A percentile compares a stretch with the other conserved stretches of the same genome.
Evolutionary conservation across 2,888 invertebrate genomes (phyloP).

Genomic region (Oscheius sp.): DNA sequence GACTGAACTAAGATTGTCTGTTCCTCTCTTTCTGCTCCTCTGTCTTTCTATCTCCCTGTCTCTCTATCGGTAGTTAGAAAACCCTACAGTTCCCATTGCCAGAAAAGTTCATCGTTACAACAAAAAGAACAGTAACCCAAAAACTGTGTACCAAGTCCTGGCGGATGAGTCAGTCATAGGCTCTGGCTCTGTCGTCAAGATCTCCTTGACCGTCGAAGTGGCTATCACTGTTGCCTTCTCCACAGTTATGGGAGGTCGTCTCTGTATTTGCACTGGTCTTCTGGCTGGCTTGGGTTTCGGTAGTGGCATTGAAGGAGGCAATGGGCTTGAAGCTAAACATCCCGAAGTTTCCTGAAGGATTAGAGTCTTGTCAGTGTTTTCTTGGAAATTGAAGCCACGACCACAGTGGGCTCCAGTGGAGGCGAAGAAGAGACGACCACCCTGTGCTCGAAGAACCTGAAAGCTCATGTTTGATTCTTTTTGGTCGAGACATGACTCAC

Average conservation of each 20-base stretch:
- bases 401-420: conserved; percentile 59
- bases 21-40: not conserved
- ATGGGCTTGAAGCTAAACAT: no score
- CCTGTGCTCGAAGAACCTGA: conserved; percentile 46
- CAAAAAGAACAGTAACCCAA: not conserved
- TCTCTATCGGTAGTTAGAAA: not conserved
- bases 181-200: not conserved
- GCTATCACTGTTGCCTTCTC: not conserved
- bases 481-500: conserved; percentile 37
- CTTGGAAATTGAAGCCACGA: conserved; percentile 59
- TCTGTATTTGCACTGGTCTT: not conserved
- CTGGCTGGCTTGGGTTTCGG: conserved; percentile 7
- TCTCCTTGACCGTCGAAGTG: conserved; percentile 1
- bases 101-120: not conserved
- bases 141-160: not conserved
- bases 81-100: not conserved
- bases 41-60: not conserved
- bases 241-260: not conserved
- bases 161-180: not conserved
- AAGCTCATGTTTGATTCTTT: not conserved
- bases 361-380: conserved; percentile 51
- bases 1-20: no score
- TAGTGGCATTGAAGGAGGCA: not conserved
- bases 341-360: conserved; percentile 43
- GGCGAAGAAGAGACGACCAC: conserved; percentile 51